Percentiles rank a stretch among this genome's conserved stretches.
Evolutionary conservation across 2,797 vertebrate genomes (phyloP).

Genomic region (Oreonectes daqikongensis): DNA sequence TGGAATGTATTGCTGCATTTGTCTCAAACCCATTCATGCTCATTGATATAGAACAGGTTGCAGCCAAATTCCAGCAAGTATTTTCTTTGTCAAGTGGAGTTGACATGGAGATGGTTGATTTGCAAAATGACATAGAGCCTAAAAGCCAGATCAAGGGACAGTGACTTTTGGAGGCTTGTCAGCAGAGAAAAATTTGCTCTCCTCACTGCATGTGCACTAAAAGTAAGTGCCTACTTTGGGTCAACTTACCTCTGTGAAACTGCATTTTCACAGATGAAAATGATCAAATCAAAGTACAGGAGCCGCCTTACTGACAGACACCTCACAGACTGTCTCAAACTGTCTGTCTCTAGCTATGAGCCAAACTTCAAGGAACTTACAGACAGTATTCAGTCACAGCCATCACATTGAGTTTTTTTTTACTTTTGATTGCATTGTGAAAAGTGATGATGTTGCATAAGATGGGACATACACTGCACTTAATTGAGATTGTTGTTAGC

Average conservation of each 20-base stretch:
- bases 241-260: conserved; percentile 48
- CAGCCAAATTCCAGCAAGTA: conserved; percentile 35
- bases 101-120: conserved; percentile 46
- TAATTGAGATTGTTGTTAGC: neutral
- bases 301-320: conserved; percentile 28
- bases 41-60: conserved; percentile 35
- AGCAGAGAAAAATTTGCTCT: conserved; percentile 41
- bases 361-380: conserved; percentile 49
- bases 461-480: no score
- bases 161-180: no score
- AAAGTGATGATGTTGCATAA: conserved; percentile 23
- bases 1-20: conserved; percentile 4
- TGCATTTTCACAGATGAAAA: conserved; percentile 51
- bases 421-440: conserved; percentile 33
- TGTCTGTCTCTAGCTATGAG: conserved; percentile 41
- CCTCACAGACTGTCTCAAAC: conserved; percentile 43
- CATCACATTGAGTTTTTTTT: conserved; percentile 9
- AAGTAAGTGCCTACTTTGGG: conserved; percentile 13
- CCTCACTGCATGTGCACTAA: conserved; percentile 33
- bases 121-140: conserved; percentile 47
- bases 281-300: conserved; percentile 34
- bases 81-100: conserved; percentile 43
- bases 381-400: conserved; percentile 40
- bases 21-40: neutral
- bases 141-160: conserved; percentile 48